These are phyloP conservation scores for Nerophis ophidion DNA, from an alignment of 2,113 vertebrate genomes.

Conservation along the genomic window DNA sequence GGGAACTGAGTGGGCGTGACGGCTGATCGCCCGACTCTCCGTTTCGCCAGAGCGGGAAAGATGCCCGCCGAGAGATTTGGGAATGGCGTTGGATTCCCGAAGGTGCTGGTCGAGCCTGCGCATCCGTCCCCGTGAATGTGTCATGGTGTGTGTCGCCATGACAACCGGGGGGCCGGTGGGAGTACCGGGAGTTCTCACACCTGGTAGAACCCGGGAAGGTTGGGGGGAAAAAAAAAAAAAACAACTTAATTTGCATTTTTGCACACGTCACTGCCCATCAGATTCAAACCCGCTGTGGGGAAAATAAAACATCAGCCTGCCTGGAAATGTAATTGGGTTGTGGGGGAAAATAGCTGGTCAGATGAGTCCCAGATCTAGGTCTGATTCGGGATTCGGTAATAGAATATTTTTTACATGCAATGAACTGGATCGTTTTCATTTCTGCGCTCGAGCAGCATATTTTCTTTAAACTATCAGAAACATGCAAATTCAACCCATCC, in stretches of 20 bases:
- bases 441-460: too few relatives aligned
- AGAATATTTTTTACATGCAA: too few relatives aligned
- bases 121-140: slow-evolving; percentile 40
- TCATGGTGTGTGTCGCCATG: slow-evolving; percentile 65
- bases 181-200: slow-evolving; percentile 57
- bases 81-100: slow-evolving; percentile 44
- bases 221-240: too few relatives aligned
- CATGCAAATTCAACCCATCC: too few relatives aligned
- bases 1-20: slow-evolving; percentile 6
- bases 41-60: slow-evolving; percentile 31
- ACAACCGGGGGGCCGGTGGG: slow-evolving; percentile 60
- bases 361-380: too few relatives aligned
- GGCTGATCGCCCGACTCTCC: slow-evolving; percentile 8
- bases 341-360: too few relatives aligned
- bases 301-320: too few relatives aligned
- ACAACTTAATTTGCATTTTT: slow-evolving; percentile 48
- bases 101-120: slow-evolving; percentile 46
- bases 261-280: slow-evolving; percentile 30
- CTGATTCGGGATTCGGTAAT: neutral
- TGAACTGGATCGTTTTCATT: too few relatives aligned
- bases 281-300: neutral
- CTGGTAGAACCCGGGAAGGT: slow-evolving; percentile 37
- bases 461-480: too few relatives aligned
- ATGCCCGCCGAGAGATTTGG: slow-evolving; percentile 17
- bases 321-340: too few relatives aligned